These are phyloP conservation scores for Dinoponera quadriceps DNA, from an alignment of 1,140 invertebrate genomes.

Conservation along the genomic window DNA sequence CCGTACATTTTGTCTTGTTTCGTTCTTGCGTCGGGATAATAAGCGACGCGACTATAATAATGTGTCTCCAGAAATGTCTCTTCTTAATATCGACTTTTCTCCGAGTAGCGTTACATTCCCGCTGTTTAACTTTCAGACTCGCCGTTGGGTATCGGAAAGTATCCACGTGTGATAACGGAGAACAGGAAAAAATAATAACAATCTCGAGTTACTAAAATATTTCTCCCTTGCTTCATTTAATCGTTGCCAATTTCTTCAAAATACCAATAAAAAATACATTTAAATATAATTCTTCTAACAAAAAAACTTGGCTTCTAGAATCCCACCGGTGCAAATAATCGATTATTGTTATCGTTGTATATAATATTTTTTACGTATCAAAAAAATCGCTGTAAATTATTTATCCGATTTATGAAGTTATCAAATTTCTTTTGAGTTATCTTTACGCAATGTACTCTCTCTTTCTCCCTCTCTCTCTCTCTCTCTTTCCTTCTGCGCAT, in stretches of 20 bases:
- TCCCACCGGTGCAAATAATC: too few relatives aligned
- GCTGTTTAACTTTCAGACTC: neutral
- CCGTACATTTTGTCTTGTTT: neutral
- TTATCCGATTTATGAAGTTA: neutral
- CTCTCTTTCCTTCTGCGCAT: neutral
- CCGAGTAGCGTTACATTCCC: neutral
- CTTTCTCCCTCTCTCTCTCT: neutral
- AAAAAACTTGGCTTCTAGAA: too few relatives aligned
- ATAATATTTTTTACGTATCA: neutral
- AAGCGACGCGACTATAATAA: constrained; percentile 9
- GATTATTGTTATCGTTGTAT: neutral
- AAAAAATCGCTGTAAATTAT: neutral
- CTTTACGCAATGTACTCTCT: neutral
- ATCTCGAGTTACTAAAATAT: too few relatives aligned
- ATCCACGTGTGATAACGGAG: too few relatives aligned
- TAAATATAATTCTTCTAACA: too few relatives aligned
- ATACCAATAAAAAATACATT: too few relatives aligned
- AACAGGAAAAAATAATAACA: too few relatives aligned
- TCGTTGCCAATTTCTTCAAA: too few relatives aligned
- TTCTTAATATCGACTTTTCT: neutral
- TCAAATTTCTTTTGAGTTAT: neutral
- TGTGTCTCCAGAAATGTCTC: neutral
- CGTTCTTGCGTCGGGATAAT: neutral
- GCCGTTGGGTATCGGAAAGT: neutral
- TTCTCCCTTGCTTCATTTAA: too few relatives aligned